These are phyloP conservation scores for Nestor notabilis DNA, from an alignment of 2,113 vertebrate species.

Conservation along the genomic window DNA sequence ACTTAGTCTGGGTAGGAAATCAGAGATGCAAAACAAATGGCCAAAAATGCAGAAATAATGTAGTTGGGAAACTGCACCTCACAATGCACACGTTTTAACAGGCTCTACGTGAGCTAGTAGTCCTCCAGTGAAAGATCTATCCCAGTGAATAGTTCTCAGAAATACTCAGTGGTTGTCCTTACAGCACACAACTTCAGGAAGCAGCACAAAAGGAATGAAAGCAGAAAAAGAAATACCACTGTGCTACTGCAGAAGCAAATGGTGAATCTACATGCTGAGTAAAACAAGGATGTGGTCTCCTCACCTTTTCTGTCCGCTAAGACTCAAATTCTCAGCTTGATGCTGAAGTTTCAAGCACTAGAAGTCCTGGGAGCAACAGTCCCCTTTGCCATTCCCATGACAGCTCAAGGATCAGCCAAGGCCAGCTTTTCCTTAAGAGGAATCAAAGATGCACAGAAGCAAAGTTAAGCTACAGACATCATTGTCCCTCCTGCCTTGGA, in stretches of 20 bases:
- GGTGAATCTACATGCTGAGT: not conserved
- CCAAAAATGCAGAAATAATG: conserved; percentile 10
- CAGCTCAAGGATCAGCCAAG: not conserved
- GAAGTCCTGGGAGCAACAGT: not conserved
- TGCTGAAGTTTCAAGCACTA: not conserved
- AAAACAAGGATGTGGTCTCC: not conserved
- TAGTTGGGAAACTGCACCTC: not conserved
- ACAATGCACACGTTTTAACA: fast-evolving
- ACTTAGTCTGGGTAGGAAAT: conserved; percentile 32
- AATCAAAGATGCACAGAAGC: not conserved
- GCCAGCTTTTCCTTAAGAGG: not conserved
- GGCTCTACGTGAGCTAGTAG: not conserved
- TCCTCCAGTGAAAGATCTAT: not conserved
- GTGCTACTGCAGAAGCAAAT: not conserved
- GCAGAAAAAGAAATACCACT: not conserved
- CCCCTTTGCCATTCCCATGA: not conserved
- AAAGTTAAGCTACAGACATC: not conserved
- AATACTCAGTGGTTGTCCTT: not conserved
- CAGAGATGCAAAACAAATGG: conserved; percentile 37
- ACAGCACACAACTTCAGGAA: not conserved
- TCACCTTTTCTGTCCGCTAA: not conserved
- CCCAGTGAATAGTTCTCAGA: not conserved
- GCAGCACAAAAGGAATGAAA: not conserved
- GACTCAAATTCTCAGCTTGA: not conserved
- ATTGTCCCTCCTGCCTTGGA: not conserved